Evolutionary conservation across 2,113 vertebrate genomes (phyloP), one percentile per base, ranked within the genome.

Genomic region (Limanda limanda): DNA sequence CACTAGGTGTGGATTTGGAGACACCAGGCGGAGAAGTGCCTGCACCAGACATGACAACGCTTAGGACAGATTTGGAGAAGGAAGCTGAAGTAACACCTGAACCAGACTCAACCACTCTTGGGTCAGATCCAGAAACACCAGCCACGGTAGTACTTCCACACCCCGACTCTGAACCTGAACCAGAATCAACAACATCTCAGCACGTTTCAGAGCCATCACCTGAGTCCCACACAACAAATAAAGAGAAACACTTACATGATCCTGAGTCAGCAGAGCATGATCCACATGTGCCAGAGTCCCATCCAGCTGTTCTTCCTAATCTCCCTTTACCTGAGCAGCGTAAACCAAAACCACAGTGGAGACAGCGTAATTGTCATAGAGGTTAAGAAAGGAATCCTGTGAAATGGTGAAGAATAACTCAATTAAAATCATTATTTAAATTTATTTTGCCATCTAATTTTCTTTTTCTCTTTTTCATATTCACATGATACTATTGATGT

Each of bases 341-440:
- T 11, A 61, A 63, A 23, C n/a, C 21, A 35, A 8, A 47, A 55
- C 45, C 21, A 35, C 61, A n/a, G 25, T 78, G 63, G 77, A 83
- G 77, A 58, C 14, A 11, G 6, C 70, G 73, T 14, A 68, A 72
- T 1, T 88, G 83, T 56, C 10, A 40, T 10, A 20, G 62, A 71
- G 66, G 70, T 1, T 80, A 54, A 69, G n/a, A 55, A 55, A 31
- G 9, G 21, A 21, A 55, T 4, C 51, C 51, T 7, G 20, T 21
- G 51, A 6, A 31, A 31, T 5, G 6, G 31, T 31, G 31, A 20
- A 52, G 8, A 8, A 55, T 7, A 31, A 31, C 31, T 31, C 13
- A 55, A 23, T 55, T 23, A 55, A 55, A 55, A 55, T 5, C 10
- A 20, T n/a, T 1, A 8, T n/a, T 9, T 5, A 2, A 10, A 7